phyloP scores from a whole-genome alignment of 1,140 invertebrate species.

The Subanguina moxae region DNA sequence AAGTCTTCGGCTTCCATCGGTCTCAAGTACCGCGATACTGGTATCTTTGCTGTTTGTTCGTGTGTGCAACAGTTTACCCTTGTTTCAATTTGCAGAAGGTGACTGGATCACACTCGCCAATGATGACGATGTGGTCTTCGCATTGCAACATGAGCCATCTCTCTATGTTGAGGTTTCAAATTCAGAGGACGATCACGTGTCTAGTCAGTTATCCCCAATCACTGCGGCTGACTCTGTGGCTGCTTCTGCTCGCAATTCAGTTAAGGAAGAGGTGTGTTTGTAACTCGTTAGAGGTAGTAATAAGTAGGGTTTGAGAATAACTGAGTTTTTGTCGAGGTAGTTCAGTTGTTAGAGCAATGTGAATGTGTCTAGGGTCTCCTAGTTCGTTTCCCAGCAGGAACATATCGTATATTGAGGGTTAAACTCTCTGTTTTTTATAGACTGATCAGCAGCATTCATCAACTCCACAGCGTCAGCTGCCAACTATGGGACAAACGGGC shows the following conservation, averaged over 20 bases:
- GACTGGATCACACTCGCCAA: constrained; percentile 47
- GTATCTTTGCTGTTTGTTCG: constrained; percentile 27
- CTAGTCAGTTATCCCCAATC: not conserved
- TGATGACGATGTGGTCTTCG: constrained; percentile 44
- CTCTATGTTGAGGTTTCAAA: constrained; percentile 33
- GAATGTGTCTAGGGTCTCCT: too few relatives aligned
- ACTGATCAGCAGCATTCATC: not conserved
- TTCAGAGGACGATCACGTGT: constrained; percentile 1
- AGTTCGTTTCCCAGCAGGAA: too few relatives aligned
- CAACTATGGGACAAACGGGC: not conserved
- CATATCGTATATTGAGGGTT: too few relatives aligned
- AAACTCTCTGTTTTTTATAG: not conserved
- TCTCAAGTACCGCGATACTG: constrained; percentile 47
- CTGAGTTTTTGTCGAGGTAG: too few relatives aligned
- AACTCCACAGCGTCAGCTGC: not conserved
- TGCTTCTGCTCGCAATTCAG: not conserved
- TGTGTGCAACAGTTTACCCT: not conserved
- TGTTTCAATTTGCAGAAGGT: constrained; percentile 30
- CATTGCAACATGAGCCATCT: constrained; percentile 25
- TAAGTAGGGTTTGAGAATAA: too few relatives aligned
- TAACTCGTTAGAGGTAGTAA: too few relatives aligned
- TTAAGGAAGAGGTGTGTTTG: not conserved
- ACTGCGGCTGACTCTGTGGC: not conserved
- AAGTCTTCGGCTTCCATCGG: constrained; percentile 21
- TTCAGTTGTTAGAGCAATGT: too few relatives aligned